Percentiles rank a stretch among this genome's conserved stretches.
Conservation (phyloP, 2,113 vertebrate genomes). For the Burhinus oedicnemus region DNA sequence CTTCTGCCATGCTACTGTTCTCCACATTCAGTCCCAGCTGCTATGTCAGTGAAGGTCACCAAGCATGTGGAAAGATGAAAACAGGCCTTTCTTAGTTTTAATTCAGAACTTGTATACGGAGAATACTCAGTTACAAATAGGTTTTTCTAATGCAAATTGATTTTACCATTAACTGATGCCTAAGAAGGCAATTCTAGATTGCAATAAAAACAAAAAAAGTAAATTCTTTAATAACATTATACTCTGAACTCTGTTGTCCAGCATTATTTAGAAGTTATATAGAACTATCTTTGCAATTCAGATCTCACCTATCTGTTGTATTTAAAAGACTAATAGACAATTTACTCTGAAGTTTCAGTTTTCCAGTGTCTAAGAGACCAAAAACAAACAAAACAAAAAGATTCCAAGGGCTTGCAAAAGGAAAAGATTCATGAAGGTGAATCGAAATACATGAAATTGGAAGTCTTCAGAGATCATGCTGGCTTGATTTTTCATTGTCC, state of each 20-base stretch:
- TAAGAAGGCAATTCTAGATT: background rate
- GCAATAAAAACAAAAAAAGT: background rate
- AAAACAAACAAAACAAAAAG: constrained; percentile 46
- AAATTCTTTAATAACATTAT: background rate
- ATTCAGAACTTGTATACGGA: background rate
- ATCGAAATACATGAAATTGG: background rate
- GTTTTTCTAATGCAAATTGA: background rate
- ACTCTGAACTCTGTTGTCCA: background rate
- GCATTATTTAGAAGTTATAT: background rate
- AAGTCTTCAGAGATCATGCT: background rate
- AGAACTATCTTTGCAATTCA: background rate
- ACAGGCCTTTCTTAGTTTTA: background rate
- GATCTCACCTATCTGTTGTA: background rate
- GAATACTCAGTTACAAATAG: background rate
- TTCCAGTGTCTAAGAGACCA: background rate
- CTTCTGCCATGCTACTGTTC: background rate
- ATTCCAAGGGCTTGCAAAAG: constrained; percentile 61
- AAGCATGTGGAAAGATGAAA: background rate
- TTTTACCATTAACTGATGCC: background rate
- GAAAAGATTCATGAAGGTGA: constrained; percentile 68
- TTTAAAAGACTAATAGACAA: background rate
- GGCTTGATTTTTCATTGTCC: background rate
- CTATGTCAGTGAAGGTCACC: background rate
- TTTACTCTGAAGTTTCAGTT: too few relatives aligned
- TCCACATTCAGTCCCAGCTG: background rate